These are phyloP conservation scores for Centropyge bicolor DNA, from an alignment of 2,797 vertebrate species.

Conservation along the genomic window DNA sequence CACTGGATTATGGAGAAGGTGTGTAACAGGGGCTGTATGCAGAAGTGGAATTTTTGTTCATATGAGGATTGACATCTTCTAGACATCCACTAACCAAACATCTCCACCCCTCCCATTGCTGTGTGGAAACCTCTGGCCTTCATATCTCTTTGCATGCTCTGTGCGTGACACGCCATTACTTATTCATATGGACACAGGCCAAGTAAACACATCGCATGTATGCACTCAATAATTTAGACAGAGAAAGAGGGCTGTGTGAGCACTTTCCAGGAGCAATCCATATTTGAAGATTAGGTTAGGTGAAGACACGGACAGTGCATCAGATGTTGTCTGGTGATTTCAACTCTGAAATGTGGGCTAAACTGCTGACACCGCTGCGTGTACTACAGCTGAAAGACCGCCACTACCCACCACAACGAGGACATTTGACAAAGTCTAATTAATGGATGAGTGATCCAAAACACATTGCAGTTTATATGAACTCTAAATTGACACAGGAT, in stretches of 20 bases:
- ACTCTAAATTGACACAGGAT: no score
- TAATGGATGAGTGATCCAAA: not conserved
- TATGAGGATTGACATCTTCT: not conserved
- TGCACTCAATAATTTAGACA: constrained; percentile 72
- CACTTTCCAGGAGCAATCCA: constrained; percentile 60
- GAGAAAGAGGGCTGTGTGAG: constrained; percentile 41
- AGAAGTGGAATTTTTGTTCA: not conserved
- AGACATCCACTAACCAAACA: not conserved
- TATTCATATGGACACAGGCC: constrained; percentile 66
- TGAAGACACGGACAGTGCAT: constrained; percentile 19
- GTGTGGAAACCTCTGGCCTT: constrained; percentile 10
- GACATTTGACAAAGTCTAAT: not conserved
- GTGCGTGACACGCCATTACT: constrained; percentile 55
- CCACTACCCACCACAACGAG: not conserved
- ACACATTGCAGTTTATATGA: not conserved
- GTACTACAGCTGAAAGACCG: not conserved
- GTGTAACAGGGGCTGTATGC: not conserved
- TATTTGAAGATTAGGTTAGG: constrained; percentile 42
- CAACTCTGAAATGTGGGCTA: not conserved
- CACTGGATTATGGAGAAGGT: not conserved
- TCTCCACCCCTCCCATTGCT: not conserved
- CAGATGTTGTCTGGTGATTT: constrained; percentile 31
- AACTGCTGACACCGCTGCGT: constrained; percentile 6
- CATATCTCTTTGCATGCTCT: constrained; percentile 41
- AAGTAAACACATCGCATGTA: constrained; percentile 75